Conservation (phyloP, 2,113 vertebrate genomes). For the Synodontis membranacea region DNA sequence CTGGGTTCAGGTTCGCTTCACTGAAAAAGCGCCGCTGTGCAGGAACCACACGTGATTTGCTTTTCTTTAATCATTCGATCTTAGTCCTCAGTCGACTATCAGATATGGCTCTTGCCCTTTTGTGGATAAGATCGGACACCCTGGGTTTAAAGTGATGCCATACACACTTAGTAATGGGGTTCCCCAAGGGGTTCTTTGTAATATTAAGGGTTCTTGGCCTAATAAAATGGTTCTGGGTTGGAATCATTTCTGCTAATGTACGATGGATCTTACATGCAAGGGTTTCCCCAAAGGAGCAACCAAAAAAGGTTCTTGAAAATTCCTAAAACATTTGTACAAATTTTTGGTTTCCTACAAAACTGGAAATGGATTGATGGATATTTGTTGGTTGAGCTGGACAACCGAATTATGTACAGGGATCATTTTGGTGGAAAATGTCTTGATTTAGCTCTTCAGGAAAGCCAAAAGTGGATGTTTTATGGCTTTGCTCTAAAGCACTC, state of each 20-base stretch:
- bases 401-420: not conserved
- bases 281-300: not conserved
- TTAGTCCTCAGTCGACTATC: not conserved
- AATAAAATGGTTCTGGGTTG: not conserved
- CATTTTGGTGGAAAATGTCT: not conserved
- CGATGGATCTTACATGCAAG: not conserved
- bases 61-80: not conserved
- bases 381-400: not conserved
- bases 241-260: not conserved
- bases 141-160: not conserved
- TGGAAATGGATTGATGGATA: not conserved
- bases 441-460: not conserved
- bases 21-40: not conserved
- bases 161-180: too few relatives aligned
- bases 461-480: not conserved
- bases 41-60: not conserved
- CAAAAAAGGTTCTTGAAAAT: not conserved
- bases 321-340: too few relatives aligned
- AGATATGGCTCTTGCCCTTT: not conserved
- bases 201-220: not conserved
- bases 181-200: not conserved
- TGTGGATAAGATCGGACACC: not conserved
- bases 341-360: not conserved
- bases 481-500: not conserved
- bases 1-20: not conserved